Evolutionary conservation across 2,888 invertebrate species (phyloP), one percentile per base, ranked within the genome.

Genomic region (Chrysolina oricalcia): DNA sequence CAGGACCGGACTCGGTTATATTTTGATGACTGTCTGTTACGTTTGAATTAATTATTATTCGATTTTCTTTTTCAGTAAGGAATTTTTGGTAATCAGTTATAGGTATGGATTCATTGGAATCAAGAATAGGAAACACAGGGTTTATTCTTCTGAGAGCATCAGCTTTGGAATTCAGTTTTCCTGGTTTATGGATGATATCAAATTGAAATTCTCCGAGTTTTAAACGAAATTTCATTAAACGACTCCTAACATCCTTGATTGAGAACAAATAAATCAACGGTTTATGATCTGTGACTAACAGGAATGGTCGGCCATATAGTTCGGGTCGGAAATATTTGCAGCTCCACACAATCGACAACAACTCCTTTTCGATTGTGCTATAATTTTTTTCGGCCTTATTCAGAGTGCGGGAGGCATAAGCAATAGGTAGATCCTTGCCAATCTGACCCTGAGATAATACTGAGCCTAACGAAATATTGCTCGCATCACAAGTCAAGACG

Each of bases 381-480:
- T 59, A 27, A 10, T 59, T 59, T 2, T 27, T 11, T 9, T 59
- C 27, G 27, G 8, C 59, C 65, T 17, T 65, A 41, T 75, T 75
- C 15, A 75, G 17, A 2, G 74, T 78, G 2, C 78, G 9, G 17
- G 68, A 65, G 9, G 76, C 76, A 19, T 74, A 78, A 11, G 75
- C 66, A n/a, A 78, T 71, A 15, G 78, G 78, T 40, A 73, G 63
- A 56, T 78, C 77, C 53, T 46, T 48, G 13, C 70, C 70, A 41
- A 74, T 27, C 46, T 74, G 59, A 48, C 73, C 73, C 73, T 79
- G 77, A 19, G 77, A 79, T 8, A 79, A 48, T 53, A 77, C 72
- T 19, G 74, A 75, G 11, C 77, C 77, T 10, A 79, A 74, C 8
- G 72, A 75, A 68, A 66, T 69, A 46, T 72, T 59, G 21, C 72